A percentile compares a stretch with the other conserved stretches of the same genome.
These are phyloP conservation scores for Osmerus eperlanus DNA, from an alignment of 2,113 vertebrate genomes.

Conservation along the genomic window DNA sequence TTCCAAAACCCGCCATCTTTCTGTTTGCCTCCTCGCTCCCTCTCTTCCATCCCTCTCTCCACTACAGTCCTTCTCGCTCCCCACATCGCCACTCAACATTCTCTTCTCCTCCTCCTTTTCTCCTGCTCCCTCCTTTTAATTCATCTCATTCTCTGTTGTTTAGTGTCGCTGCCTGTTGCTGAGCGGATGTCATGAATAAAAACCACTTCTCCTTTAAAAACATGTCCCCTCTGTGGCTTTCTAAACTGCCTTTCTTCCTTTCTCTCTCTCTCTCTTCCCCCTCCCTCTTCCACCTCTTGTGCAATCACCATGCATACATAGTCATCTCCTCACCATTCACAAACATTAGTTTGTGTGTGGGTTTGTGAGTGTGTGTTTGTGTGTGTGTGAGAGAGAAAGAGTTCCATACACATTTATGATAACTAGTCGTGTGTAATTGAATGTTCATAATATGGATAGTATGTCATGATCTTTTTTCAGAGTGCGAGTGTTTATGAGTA, in stretches of 20 bases:
- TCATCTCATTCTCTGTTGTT: constrained; percentile 44
- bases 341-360: constrained; percentile 29
- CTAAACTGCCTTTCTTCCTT: constrained; percentile 42
- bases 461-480: no score
- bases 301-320: constrained; percentile 15
- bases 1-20: constrained; percentile 16
- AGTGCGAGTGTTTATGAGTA: no score
- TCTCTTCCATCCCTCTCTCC: constrained; percentile 1
- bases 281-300: constrained; percentile 18
- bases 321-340: constrained; percentile 51
- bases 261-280: constrained; percentile 40
- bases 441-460: no score
- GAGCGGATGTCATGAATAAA: constrained; percentile 47
- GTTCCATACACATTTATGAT: no score
- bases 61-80: neutral
- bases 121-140: constrained; percentile 21
- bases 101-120: constrained; percentile 3
- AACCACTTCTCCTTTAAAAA: constrained; percentile 58
- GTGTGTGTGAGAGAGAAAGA: neutral
- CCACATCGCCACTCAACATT: neutral
- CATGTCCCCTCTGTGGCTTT: constrained; percentile 61
- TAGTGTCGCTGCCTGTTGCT: constrained; percentile 56
- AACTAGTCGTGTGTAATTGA: no score
- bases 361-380: neutral
- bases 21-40: neutral